Evolutionary conservation across 1,140 invertebrate genomes (phyloP), one percentile per base, ranked within the genome.

Genomic region (Drosophila ficusphila): DNA sequence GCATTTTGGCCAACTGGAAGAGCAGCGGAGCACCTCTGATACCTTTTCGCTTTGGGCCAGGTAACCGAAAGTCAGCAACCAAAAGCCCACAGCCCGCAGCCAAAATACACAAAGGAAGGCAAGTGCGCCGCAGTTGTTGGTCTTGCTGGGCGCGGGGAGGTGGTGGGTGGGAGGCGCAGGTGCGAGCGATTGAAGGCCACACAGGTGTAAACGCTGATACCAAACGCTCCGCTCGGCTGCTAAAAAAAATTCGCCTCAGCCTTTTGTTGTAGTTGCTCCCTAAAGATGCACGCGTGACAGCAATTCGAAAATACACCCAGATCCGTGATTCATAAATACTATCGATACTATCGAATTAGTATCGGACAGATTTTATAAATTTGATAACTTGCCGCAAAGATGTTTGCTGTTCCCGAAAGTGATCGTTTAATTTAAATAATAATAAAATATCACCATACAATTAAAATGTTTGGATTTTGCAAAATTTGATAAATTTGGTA

Each of bases 1-100:
- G 90, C 94, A 94, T 94, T 12, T 67, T 36, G 19, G 0, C n/a
- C 19, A 44, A 8, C 7, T 25, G 33, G 19, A 14, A 9, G 1
- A 38, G 21, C 12, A 16, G 19, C 9, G 27, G 27, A 29, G 27
- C 27, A 29, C 27, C 27, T 9, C 27, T 8, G n/a, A n/a, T 29
- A 9, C 7, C 27, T 7, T 29, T 29, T 41, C n/a, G 39, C 11
- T 23, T 44, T 25, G 5, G 19, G 39, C 18, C n/a, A 39, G 8
- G n/a, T n/a, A n/a, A n/a, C n/a, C n/a, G n/a, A n/a, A n/a, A n/a
- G n/a, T n/a, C n/a, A n/a, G n/a, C n/a, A n/a, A n/a, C n/a, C n/a
- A n/a, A n/a, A n/a, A n/a, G n/a, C n/a, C n/a, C n/a, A n/a, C 36
- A 39, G 16, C 8, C 33, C 19, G 3, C 16, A 38, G 49, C 8